phyloP scores from a whole-genome alignment of 2,113 vertebrate species.

The Clinocottus analis region DNA sequence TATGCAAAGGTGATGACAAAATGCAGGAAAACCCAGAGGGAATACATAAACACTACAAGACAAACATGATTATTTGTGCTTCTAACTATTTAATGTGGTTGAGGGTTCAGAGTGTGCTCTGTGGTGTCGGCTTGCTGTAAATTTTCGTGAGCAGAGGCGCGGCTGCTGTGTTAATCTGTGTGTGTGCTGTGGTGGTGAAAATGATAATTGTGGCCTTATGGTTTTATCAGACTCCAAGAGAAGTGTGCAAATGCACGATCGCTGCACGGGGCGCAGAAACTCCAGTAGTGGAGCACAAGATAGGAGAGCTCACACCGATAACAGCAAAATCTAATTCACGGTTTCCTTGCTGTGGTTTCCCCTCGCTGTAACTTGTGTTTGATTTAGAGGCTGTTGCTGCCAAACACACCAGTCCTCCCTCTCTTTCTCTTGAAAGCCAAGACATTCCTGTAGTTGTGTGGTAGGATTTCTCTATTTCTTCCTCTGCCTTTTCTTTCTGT shows the following conservation, averaged over 20 bases:
- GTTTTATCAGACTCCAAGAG: constrained; percentile 37
- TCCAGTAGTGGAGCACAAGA: constrained; percentile 37
- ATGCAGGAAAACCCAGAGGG: background rate
- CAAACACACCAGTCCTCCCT: constrained; percentile 56
- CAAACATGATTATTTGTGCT: constrained; percentile 17
- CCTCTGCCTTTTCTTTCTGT: constrained; percentile 28
- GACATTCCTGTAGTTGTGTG: constrained; percentile 60
- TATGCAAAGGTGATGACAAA: background rate
- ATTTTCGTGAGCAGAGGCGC: constrained; percentile 22
- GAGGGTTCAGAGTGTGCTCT: constrained; percentile 15
- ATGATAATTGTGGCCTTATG: constrained; percentile 37
- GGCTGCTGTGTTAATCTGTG: constrained; percentile 36
- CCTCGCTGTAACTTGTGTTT: constrained; percentile 48
- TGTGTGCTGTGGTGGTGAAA: constrained; percentile 26
- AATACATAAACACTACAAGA: constrained; percentile 2
- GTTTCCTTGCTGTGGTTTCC: constrained; percentile 67
- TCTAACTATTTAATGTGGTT: constrained; percentile 20
- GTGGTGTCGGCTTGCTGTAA: constrained; percentile 12
- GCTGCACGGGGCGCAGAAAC: constrained; percentile 11
- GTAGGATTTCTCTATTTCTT: constrained; percentile 49
- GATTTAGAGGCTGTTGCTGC: constrained; percentile 69
- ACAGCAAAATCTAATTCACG: constrained; percentile 69
- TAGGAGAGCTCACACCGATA: constrained; percentile 45
- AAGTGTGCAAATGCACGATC: constrained; percentile 40
- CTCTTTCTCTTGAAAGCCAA: constrained; percentile 44